Conservation (phyloP, 2,113 vertebrate species). For the Colius striatus region DNA sequence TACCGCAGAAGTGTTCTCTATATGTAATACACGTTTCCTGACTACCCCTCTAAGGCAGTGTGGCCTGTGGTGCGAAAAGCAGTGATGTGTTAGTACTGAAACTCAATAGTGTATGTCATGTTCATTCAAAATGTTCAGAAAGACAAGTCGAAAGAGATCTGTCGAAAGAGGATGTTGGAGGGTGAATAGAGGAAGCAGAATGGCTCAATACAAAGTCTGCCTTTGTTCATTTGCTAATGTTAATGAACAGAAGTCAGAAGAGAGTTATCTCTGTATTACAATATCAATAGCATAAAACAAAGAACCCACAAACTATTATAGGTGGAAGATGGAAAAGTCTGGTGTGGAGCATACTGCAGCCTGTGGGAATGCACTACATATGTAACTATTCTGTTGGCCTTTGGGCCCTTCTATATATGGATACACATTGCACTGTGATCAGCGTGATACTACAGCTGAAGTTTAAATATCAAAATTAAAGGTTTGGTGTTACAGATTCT, state of each 20-base stretch:
- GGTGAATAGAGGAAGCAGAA: not conserved
- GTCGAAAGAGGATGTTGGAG: not conserved
- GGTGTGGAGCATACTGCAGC: not conserved
- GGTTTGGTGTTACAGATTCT: not conserved
- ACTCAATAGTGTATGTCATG: not conserved
- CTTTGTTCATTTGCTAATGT: not conserved
- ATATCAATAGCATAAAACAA: not conserved
- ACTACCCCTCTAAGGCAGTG: not conserved
- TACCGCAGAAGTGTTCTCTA: not conserved
- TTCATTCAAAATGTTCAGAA: not conserved
- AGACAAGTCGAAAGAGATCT: not conserved
- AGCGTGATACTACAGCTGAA: fast-evolving
- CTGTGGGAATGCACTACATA: not conserved
- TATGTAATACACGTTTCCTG: not conserved
- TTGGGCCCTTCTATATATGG: not conserved
- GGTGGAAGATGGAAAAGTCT: not conserved
- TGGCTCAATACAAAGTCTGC: not conserved
- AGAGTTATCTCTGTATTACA: not conserved
- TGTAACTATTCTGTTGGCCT: not conserved
- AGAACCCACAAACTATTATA: not conserved
- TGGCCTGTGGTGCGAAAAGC: not conserved
- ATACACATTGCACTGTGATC: not conserved
- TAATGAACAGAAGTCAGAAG: not conserved
- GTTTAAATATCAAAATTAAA: not conserved
- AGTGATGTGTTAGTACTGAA: not conserved